Base-by-base conservation (phyloP, 2,888 invertebrate species). In the Plebejus argus region DNA sequence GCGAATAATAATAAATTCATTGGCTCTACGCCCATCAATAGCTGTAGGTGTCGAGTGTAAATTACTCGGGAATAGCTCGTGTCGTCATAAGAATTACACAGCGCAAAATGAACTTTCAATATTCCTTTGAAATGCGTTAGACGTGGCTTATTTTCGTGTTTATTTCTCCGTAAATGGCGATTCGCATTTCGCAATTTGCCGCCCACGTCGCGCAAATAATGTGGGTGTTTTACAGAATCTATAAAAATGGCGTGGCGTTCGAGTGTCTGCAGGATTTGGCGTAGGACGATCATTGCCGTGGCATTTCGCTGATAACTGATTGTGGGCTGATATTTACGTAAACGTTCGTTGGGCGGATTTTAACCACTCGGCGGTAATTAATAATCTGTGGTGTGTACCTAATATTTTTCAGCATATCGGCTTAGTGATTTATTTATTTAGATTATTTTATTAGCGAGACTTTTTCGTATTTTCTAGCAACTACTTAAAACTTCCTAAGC, bases 201-300 rank as follows among this genome's bases (percentile, higher is more conserved):
- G 5, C 49, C 49, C 74, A 74, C 74, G 53, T 12, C 18, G 15
- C 28, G 49, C 3, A 72, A 71, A 39, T 53, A 33, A 6, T 18
- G 74, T 53, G 49, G 74, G 74, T 20, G 74, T 28, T 49, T 28
- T 53, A 20, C 28, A 28, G 28, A 53, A 28, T 53, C 74, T 28
- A 74, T 53, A 28, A 74, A 74, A 74, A 28, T 74, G 39, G 72
- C 15, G 53, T 74, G 39, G 45, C 20, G 74, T 18, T 74, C 28
- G 15, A 74, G 53, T 49, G 5, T 77, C 71, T 79, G 79, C 78
- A 74, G 80, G 79, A 81, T 79, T 79, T 78, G 70, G 79, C 78
- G 81, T 81, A 80, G 81, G 81, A 80, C 61, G 80, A 78, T 23
- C 18, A 45, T 72, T 72, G 20, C 4, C 45, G 12, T 72, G 72